Percentiles rank a stretch among this genome's conserved stretches.
phyloP scores from a whole-genome alignment of 1,140 invertebrate genomes.

The Delia radicum region DNA sequence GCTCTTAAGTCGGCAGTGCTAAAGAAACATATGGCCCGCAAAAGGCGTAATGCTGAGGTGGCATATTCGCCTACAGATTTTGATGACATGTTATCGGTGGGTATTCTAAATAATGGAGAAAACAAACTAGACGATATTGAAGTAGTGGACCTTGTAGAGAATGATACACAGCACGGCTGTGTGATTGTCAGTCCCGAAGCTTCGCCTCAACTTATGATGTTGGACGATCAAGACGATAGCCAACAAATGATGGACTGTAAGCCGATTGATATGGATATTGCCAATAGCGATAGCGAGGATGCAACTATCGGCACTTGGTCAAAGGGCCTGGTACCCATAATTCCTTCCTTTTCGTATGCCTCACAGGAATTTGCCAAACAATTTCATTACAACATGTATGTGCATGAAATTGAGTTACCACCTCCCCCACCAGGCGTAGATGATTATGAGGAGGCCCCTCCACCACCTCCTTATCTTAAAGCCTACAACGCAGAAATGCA shows the following conservation, averaged over 20 bases:
- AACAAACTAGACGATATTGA: constrained; percentile 35
- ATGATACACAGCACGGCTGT: constrained; percentile 26
- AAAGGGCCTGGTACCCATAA: not conserved
- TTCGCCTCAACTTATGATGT: constrained; percentile 38
- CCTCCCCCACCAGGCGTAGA: constrained; percentile 27
- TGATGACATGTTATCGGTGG: constrained; percentile 32
- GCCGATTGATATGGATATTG: constrained; percentile 52
- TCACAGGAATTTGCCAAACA: not conserved
- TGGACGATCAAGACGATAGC: constrained; percentile 16
- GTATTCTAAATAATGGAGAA: not conserved
- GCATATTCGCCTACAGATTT: constrained; percentile 54
- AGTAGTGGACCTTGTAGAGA: constrained; percentile 18
- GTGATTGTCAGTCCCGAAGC: constrained; percentile 42
- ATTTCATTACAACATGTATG: not conserved
- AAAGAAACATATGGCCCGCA: constrained; percentile 45
- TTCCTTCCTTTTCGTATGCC: not conserved
- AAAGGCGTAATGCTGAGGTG: constrained; percentile 48
- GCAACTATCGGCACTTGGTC: not conserved
- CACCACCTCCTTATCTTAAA: not conserved
- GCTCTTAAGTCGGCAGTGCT: constrained; percentile 50
- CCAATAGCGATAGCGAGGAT: constrained; percentile 44
- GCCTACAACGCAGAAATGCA: not conserved
- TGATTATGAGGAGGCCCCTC: constrained; percentile 34
- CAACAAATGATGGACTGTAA: constrained; percentile 34
- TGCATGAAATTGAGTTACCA: not conserved